Evolutionary conservation across 2,113 vertebrate genomes (phyloP), one percentile per base, ranked within the genome.

Genomic region (Larimichthys crocea): DNA sequence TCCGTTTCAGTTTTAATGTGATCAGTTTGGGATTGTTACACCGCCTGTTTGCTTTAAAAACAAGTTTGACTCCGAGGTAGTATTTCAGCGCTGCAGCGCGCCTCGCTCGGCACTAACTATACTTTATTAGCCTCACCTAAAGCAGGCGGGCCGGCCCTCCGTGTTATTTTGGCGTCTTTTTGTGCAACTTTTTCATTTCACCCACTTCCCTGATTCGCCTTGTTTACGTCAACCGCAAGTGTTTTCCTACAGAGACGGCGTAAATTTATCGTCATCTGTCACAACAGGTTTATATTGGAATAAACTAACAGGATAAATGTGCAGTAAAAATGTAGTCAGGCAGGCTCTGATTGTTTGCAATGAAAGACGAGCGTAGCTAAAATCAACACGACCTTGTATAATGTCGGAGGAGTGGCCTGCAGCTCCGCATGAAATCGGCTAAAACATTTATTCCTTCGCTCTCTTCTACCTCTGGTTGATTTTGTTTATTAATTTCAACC

Each of bases 41-140:
- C 67, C 35, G 19, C 29, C 69, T 89, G 76, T 87, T 83, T 91
- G 75, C 85, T 88, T 60, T 87, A 61, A 82, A 88, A 89, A 86
- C 65, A 86, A 42, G 10, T 76, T 67, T 82, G 60, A 57, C 65
- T 84, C 75, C 44, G 14, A 17, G 69, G 78, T 76, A 31, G 22
- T 89, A 78, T 83, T 85, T 89, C 79, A 90, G 3, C 14, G 6
- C 72, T 81, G 29, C 10, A 67, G 59, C 55, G 67, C 49, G 44
- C 24, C 70, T 82, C 64, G 15, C 72, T 75, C 48, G 71, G 85
- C 76, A 50, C 40, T 90, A 82, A 78, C 73, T 80, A 68, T 76
- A 57, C 59, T 92, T 91, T 86, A 89, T 84, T 84, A 55, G 61
- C 55, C 61, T 72, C 74, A 57, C 67, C 14, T 1, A 44, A 83